Percentiles rank a stretch among this genome's conserved stretches.
These are phyloP conservation scores for Pipa parva DNA, from an alignment of 2,113 vertebrate genomes.

Conservation along the genomic window DNA sequence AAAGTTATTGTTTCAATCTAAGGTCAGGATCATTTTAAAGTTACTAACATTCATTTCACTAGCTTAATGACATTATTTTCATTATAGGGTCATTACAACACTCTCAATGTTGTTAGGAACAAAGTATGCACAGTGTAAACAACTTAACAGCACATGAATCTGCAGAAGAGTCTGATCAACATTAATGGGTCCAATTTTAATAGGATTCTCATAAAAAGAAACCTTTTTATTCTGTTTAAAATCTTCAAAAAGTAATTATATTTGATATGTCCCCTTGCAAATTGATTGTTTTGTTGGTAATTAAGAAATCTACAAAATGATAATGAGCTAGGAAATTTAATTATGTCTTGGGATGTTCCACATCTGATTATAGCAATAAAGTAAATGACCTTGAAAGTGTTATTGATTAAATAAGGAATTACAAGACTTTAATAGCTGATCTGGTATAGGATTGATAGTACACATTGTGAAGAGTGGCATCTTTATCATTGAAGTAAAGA, in stretches of 20 bases:
- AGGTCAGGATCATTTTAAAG: conserved; percentile 5
- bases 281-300: conserved; percentile 28
- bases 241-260: conserved; percentile 27
- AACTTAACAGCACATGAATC: conserved; percentile 5
- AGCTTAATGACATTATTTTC: conserved; percentile 7
- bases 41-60: conserved; percentile 2
- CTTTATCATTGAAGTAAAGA: background rate
- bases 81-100: conserved; percentile 1
- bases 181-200: conserved; percentile 5
- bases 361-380: conserved; percentile 27
- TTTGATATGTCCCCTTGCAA: conserved; percentile 30
- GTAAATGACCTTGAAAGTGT: conserved; percentile 31
- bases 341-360: conserved; percentile 21
- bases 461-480: background rate
- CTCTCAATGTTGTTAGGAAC: background rate
- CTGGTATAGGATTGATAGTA: conserved; percentile 11
- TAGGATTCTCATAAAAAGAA: conserved; percentile 1
- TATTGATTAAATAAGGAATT: conserved; percentile 32
- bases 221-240: conserved; percentile 13
- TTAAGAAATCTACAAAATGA: conserved; percentile 25
- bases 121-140: conserved; percentile 1
- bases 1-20: no score
- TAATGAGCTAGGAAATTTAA: conserved; percentile 32
- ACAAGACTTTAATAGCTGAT: conserved; percentile 25
- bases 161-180: background rate